Base-by-base conservation (phyloP, 2,888 invertebrate genomes). In the Selenia dentaria region DNA sequence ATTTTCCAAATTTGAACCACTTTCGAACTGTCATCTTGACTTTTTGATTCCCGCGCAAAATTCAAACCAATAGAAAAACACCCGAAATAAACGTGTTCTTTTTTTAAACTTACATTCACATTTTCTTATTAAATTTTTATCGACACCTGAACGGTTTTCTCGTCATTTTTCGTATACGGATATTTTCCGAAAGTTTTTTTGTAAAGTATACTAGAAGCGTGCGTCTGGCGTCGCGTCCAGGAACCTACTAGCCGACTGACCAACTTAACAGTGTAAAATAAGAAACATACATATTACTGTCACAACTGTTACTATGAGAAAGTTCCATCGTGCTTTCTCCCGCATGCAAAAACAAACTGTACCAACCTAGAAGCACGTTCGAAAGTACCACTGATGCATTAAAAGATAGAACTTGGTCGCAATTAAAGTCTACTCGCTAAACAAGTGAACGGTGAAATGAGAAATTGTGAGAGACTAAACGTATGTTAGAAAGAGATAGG, bases 361-460 rank as follows among this genome's bases (percentile, higher is more conserved):
- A 62, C 5, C 0, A 0, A 0, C 2, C 3, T 2, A 1, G 0
- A 0, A 1, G 10, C 58, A 70, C 38, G 44, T 57, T 57, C 35
- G 14, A 48, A 44, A 46, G 22, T 54, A 8, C 6, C n/a, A 20
- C 3, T 33, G 25, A 48, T 11, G 16, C 33, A 47, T 37, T 24
- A 44, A 27, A 26, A 33, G 34, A 38, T 67, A 59, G 72, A 72
- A 84, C 87, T 71, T 59, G 62, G 75, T 83, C 77, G 61, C 45
- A 71, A 44, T 79, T 61, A 74, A 54, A 51, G 46, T 39, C 42
- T 57, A 84, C 76, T 85, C 63, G 90, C 87, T 90, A 89, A 90
- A 84, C 90, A 82, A 87, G 89, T 88, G 89, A 90, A 86, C 89
- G 90, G 90, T 88, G 89, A 89, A 89, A 89, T 86, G 86, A 85